Evolutionary conservation across 35 echinoderm and acorn worm species (phyloP).

Genomic region (Amphiura filiformis): DNA sequence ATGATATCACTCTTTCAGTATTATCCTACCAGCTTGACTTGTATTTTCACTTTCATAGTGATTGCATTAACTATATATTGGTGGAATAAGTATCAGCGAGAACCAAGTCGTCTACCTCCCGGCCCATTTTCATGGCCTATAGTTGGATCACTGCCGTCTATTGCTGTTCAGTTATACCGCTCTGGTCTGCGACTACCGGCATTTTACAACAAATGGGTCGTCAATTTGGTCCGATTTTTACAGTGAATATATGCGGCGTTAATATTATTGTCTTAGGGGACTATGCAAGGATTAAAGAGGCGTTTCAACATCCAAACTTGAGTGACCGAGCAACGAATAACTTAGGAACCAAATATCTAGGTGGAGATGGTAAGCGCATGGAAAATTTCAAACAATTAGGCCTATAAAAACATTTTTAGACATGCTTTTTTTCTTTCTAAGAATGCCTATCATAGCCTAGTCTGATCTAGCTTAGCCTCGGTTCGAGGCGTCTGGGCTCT

Average conservation of each 20-base stretch:
- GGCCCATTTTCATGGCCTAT: slow-evolving; percentile 2
- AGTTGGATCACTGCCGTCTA: neutral
- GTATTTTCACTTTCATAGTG: too few species aligned
- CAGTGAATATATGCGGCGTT: slow-evolving; percentile 5
- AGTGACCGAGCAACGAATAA: slow-evolving; percentile 7
- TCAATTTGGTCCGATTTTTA: slow-evolving; percentile 16
- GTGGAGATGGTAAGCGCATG: neutral
- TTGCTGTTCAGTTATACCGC: neutral
- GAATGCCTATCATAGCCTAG: too few species aligned
- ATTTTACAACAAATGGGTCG: neutral
- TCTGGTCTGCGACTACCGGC: neutral
- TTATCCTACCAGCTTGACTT: too few species aligned
- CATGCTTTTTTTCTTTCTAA: too few species aligned
- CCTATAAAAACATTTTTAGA: neutral
- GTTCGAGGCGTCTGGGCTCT: too few species aligned
- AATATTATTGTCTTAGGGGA: slow-evolving; percentile 1
- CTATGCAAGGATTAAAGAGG: slow-evolving; percentile 16
- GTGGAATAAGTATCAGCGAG: too few species aligned
- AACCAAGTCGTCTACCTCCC: neutral
- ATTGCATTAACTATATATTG: too few species aligned
- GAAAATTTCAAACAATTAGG: neutral
- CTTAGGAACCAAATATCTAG: neutral
- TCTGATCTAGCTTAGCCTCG: too few species aligned
- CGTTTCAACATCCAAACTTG: slow-evolving; percentile 18
- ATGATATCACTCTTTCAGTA: too few species aligned